Evolutionary conservation across 2,113 vertebrate genomes (phyloP).

Genomic region (Gnathochromis pfefferi): DNA sequence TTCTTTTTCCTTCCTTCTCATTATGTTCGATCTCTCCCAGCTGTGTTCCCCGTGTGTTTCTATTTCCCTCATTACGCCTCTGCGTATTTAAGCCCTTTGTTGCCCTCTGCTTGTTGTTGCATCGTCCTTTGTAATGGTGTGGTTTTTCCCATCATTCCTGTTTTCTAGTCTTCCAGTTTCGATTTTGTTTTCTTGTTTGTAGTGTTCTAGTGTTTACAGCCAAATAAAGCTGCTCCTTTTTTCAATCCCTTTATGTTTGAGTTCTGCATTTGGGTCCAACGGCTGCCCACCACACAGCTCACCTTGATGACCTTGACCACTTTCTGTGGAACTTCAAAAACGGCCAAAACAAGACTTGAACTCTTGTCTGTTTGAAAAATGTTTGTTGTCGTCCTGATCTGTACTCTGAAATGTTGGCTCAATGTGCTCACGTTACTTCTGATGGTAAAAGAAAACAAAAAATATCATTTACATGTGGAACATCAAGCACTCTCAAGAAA

Average conservation of each 20-base stretch:
- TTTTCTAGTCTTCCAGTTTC: neutral
- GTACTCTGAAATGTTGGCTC: neutral
- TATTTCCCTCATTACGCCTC: neutral
- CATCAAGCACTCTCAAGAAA: neutral
- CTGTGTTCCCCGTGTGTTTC: neutral
- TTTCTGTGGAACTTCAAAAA: neutral
- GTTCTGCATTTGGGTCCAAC: neutral
- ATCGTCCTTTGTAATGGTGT: rapidly evolving
- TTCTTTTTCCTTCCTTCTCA: neutral
- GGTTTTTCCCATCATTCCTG: neutral
- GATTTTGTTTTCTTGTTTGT: neutral
- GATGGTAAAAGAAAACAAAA: neutral
- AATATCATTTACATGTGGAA: neutral
- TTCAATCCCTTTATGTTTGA: neutral
- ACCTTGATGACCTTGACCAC: neutral
- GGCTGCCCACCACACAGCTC: neutral
- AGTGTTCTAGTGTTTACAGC: neutral
- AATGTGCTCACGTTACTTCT: neutral
- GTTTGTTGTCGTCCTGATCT: neutral
- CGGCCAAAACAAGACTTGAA: rapidly evolving
- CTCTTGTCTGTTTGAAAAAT: neutral
- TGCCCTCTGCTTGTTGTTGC: neutral
- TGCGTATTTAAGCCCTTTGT: neutral
- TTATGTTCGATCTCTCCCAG: neutral
- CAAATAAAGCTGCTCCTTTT: neutral